Evolutionary conservation across 2,888 invertebrate species (phyloP).

Genomic region (Penaeus monodon): DNA sequence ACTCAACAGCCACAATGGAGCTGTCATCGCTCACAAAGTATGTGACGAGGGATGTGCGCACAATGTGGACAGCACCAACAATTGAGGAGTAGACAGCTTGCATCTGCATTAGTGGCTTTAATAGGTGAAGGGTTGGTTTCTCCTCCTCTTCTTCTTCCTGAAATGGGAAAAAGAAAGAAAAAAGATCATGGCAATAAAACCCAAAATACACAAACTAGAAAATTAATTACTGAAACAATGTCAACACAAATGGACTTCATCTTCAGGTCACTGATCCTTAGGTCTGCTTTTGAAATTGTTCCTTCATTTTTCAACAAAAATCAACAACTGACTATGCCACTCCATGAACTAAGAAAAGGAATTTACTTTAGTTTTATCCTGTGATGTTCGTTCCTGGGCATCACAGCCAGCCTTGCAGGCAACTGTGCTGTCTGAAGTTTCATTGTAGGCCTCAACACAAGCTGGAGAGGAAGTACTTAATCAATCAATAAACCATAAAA

Average conservation of each 20-base stretch:
- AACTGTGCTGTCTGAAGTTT: slow-evolving; percentile 36
- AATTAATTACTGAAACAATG: neutral
- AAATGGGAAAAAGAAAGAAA: too few species aligned
- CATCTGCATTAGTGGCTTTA: slow-evolving; percentile 61
- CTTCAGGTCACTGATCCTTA: too few species aligned
- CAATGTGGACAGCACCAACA: slow-evolving; percentile 51
- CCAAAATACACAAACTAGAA: neutral
- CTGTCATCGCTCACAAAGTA: slow-evolving; percentile 63
- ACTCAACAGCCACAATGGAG: slow-evolving; percentile 60
- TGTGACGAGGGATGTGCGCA: slow-evolving; percentile 52
- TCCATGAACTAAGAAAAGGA: too few species aligned
- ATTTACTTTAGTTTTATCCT: too few species aligned
- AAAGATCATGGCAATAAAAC: neutral
- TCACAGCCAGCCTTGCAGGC: slow-evolving; percentile 49
- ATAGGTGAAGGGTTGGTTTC: slow-evolving; percentile 45
- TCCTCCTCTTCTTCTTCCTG: slow-evolving; percentile 5
- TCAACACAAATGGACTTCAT: neutral
- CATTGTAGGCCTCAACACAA: slow-evolving; percentile 48
- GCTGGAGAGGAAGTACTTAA: slow-evolving; percentile 4
- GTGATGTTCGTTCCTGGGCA: slow-evolving; percentile 10
- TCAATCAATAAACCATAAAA: neutral
- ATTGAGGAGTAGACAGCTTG: slow-evolving; percentile 48
- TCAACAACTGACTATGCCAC: too few species aligned
- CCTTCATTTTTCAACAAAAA: too few species aligned
- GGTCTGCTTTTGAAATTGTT: too few species aligned